phyloP scores from a whole-genome alignment of 2,797 vertebrate genomes.

The Urophycis tenuis region DNA sequence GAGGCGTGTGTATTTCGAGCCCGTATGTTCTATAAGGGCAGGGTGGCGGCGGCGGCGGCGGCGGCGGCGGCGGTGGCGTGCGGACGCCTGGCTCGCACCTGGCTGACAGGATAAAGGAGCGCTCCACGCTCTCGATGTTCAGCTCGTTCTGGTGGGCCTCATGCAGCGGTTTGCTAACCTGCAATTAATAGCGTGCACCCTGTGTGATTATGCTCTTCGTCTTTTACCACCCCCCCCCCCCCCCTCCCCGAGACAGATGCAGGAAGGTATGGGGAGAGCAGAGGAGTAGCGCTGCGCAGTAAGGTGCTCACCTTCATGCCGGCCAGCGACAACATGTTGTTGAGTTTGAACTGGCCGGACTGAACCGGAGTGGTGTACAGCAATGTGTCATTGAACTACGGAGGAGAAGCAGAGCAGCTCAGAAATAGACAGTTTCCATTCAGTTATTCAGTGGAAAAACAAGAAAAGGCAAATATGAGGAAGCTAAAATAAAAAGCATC shows the following conservation, averaged over 20 bases:
- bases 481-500: not conserved
- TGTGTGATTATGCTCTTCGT: constrained; percentile 4
- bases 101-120: constrained; percentile 93
- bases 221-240: too few species aligned
- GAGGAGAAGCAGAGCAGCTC: constrained; percentile 20
- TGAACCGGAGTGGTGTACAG: constrained; percentile 86
- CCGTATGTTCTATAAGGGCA: not conserved
- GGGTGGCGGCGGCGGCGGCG: too few species aligned
- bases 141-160: constrained; percentile 94
- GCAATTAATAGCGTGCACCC: constrained; percentile 36
- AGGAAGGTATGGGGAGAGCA: not conserved
- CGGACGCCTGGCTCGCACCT: constrained; percentile 65
- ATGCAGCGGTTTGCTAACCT: constrained; percentile 93
- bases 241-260: not conserved
- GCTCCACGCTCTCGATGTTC: constrained; percentile 94
- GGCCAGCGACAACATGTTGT: constrained; percentile 86
- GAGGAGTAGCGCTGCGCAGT: not conserved
- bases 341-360: constrained; percentile 89
- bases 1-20: not conserved
- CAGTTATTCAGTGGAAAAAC: not conserved
- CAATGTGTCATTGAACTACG: constrained; percentile 89
- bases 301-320: constrained; percentile 85
- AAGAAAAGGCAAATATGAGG: not conserved
- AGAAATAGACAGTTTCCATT: not conserved
- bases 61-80: not conserved